Evolutionary conservation across 1,140 invertebrate genomes (phyloP).

Genomic region (Bombus difficillimus): DNA sequence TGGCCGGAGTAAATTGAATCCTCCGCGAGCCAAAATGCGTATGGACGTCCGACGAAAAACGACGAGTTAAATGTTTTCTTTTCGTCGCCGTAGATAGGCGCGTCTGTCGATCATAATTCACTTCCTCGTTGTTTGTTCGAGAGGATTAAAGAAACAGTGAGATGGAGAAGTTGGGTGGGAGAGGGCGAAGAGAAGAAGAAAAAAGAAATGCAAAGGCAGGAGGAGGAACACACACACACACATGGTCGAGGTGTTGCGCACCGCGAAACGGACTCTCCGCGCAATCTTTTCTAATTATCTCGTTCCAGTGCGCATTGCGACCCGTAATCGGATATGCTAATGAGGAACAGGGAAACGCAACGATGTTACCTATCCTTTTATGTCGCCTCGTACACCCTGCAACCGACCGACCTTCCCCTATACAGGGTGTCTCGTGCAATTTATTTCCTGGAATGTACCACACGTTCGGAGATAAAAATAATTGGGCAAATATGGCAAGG

Average conservation of each 20-base stretch:
- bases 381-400: constrained; percentile 53
- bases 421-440: background rate
- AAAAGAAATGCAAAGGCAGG: too few relatives aligned
- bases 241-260: constrained; percentile 11
- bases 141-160: background rate
- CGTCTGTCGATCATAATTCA: constrained; percentile 36
- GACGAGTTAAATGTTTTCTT: constrained; percentile 31
- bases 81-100: constrained; percentile 11
- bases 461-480: background rate
- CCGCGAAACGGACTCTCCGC: constrained; percentile 65
- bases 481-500: background rate
- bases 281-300: constrained; percentile 78
- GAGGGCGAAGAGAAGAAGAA: background rate
- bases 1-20: constrained; percentile 1
- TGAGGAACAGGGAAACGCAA: constrained; percentile 62
- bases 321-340: constrained; percentile 76
- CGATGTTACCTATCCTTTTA: constrained; percentile 58
- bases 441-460: background rate
- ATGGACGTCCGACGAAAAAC: constrained; percentile 3
- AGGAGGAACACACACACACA: background rate
- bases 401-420: constrained; percentile 28
- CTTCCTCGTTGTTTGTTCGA: background rate
- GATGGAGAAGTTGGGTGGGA: too few relatives aligned
- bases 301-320: constrained; percentile 62
- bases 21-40: background rate